Evolutionary conservation across 1,140 invertebrate species (phyloP).

Genomic region (Helicoverpa zea): DNA sequence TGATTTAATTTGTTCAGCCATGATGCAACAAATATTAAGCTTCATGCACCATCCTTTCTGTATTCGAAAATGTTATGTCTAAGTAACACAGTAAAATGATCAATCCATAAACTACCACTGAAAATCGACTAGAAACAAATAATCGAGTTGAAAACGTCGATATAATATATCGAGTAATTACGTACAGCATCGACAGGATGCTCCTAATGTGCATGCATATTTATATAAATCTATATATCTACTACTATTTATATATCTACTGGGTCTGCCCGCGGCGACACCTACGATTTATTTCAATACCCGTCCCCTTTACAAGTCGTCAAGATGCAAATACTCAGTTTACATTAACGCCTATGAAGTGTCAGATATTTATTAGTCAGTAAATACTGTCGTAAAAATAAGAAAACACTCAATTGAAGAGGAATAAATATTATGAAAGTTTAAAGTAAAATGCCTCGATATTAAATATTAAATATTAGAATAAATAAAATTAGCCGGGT

Average conservation of each 20-base stretch:
- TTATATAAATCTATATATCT: no score
- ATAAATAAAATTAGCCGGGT: no score
- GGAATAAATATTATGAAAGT: slow-evolving; percentile 15
- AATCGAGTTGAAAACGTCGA: slow-evolving; percentile 8
- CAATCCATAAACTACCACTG: neutral
- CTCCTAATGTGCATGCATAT: slow-evolving; percentile 46
- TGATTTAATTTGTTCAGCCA: no score
- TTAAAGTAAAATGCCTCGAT: neutral
- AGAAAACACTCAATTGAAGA: slow-evolving; percentile 11
- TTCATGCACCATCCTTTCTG: no score
- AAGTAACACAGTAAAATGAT: no score
- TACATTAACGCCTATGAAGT: slow-evolving; percentile 34
- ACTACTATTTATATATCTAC: neutral
- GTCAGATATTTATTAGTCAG: neutral
- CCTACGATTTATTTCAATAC: slow-evolving; percentile 34
- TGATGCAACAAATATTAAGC: no score
- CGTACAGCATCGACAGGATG: slow-evolving; percentile 28
- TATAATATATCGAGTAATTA: slow-evolving; percentile 32
- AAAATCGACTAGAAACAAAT: neutral
- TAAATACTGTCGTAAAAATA: slow-evolving; percentile 10
- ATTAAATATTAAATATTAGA: no score
- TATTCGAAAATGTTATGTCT: no score
- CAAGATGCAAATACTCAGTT: slow-evolving; percentile 31
- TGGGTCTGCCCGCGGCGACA: neutral
- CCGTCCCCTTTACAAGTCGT: slow-evolving; percentile 1